Evolutionary conservation across 1,140 invertebrate species (phyloP).

Genomic region (Procambarus clarkii): DNA sequence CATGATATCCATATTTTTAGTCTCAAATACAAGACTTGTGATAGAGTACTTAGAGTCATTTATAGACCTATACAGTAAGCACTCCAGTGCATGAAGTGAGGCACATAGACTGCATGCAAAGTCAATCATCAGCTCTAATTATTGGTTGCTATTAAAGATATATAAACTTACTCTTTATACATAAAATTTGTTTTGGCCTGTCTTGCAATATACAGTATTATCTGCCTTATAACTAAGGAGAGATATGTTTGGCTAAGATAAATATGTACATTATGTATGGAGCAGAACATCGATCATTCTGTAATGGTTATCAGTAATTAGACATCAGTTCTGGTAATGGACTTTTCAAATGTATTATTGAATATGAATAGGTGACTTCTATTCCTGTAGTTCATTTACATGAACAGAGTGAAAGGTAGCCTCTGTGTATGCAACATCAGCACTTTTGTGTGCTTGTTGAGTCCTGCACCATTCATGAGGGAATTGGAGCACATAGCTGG

Average conservation of each 20-base stretch:
- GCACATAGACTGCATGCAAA: conserved; percentile 33
- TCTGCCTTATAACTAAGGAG: background rate
- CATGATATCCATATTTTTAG: conserved; percentile 36
- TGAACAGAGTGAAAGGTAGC: conserved; percentile 50
- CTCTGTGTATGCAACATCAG: conserved; percentile 57
- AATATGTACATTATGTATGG: background rate
- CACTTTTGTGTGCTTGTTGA: conserved; percentile 34
- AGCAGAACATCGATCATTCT: background rate
- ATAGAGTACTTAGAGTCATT: conserved; percentile 37
- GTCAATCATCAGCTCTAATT: conserved; percentile 20
- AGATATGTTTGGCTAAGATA: background rate
- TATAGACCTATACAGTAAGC: conserved; percentile 19
- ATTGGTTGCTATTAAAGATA: conserved; percentile 1
- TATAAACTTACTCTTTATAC: background rate
- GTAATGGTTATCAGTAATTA: conserved; percentile 9
- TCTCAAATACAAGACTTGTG: conserved; percentile 42
- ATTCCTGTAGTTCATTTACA: conserved; percentile 45
- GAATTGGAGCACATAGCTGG: conserved; percentile 46
- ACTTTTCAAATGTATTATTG: conserved; percentile 38
- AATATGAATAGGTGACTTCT: conserved; percentile 38
- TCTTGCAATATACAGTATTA: background rate
- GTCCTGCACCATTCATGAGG: conserved; percentile 38
- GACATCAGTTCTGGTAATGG: conserved; percentile 28
- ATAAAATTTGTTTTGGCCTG: background rate
- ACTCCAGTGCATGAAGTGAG: conserved; percentile 40